phyloP scores from a whole-genome alignment of 2,888 invertebrate genomes.

The Molorchus minor region DNA sequence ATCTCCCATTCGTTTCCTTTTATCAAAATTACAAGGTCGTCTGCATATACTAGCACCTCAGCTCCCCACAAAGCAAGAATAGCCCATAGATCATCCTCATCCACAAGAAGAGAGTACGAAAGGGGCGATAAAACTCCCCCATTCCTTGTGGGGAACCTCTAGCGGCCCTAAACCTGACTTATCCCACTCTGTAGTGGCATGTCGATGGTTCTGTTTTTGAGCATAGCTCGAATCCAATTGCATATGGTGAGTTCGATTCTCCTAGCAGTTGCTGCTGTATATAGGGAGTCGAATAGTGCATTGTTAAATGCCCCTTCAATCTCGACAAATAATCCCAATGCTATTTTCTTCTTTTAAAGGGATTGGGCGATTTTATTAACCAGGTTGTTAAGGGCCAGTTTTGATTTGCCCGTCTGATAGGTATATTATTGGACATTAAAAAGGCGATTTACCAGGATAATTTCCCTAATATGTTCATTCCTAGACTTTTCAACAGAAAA shows the following conservation, averaged over 20 bases:
- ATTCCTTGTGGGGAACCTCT: constrained; percentile 1
- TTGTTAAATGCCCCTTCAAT: not conserved
- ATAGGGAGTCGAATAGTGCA: not conserved
- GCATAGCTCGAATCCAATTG: not conserved
- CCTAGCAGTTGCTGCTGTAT: not conserved
- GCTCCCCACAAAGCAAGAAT: not conserved
- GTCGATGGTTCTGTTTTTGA: not conserved
- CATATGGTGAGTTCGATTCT: not conserved
- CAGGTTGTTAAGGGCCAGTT: no score
- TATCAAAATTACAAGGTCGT: no score
- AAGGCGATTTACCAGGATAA: no score
- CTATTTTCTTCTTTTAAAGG: no score
- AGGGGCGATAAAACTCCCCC: not conserved
- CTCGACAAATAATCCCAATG: no score
- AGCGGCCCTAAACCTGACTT: not conserved
- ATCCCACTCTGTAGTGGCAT: not conserved
- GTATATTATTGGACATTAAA: no score
- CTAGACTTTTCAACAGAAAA: no score
- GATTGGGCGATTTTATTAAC: no score
- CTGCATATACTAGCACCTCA: not conserved
- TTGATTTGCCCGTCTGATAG: no score
- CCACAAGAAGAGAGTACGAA: not conserved
- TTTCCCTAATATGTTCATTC: no score
- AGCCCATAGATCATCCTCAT: not conserved
- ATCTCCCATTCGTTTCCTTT: no score